Conservation (phyloP, 2,113 vertebrate species). For the Macroglossus sobrinus region DNA sequence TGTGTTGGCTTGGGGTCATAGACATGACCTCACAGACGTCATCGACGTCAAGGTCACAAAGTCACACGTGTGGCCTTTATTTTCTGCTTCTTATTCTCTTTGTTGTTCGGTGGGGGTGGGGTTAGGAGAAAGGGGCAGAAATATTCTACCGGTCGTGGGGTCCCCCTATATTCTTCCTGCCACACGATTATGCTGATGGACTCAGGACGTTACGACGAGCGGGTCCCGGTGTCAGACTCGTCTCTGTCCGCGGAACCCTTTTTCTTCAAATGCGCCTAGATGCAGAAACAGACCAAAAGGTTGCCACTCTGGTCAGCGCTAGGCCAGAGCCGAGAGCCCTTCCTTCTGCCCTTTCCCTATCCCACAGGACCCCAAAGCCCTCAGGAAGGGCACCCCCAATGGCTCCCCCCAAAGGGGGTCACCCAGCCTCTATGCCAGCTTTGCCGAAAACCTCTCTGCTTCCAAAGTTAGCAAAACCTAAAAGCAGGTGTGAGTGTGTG, state of each 20-base stretch:
- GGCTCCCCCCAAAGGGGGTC: not conserved
- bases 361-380: not conserved
- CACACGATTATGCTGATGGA: not conserved
- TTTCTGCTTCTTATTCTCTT: not conserved
- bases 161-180: not conserved
- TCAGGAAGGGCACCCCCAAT: too few species aligned
- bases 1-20: not conserved
- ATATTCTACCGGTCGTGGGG: not conserved
- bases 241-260: not conserved
- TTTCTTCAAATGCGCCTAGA: not conserved
- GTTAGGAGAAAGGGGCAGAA: not conserved
- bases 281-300: not conserved
- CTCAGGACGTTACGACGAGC: not conserved
- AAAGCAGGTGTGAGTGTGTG: not conserved
- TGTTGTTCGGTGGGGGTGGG: not conserved
- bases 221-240: not conserved
- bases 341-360: not conserved
- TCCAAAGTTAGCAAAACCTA: not conserved
- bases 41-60: not conserved
- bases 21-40: not conserved
- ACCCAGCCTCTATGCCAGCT: not conserved
- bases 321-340: not conserved
- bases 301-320: not conserved
- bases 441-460: not conserved
- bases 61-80: not conserved